phyloP scores from a whole-genome alignment of 1,140 invertebrate species.

The Leptinotarsa undecemlineata region DNA sequence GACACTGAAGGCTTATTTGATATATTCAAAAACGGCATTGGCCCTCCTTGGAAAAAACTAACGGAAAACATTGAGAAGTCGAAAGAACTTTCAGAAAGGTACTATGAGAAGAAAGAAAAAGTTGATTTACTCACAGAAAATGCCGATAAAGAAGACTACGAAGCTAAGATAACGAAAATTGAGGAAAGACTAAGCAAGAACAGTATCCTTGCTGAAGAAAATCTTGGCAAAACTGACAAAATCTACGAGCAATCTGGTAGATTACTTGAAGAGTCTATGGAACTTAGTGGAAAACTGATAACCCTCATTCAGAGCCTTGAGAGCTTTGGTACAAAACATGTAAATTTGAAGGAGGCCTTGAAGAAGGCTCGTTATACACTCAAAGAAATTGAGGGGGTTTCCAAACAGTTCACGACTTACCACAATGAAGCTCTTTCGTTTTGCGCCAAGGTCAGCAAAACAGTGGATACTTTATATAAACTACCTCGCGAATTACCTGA shows the following conservation, averaged over 20 bases:
- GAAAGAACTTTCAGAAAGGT: conserved; percentile 28
- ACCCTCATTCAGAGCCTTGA: conserved; percentile 34
- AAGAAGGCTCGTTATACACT: conserved; percentile 41
- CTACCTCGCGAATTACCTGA: conserved; percentile 23
- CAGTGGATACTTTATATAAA: conserved; percentile 33
- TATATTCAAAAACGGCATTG: conserved; percentile 45
- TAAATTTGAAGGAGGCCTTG: conserved; percentile 42
- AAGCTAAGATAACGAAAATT: conserved; percentile 38
- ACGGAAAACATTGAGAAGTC: conserved; percentile 31
- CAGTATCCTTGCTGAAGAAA: conserved; percentile 12
- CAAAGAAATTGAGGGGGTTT: conserved; percentile 38
- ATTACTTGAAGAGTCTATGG: neutral
- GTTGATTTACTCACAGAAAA: conserved; percentile 59
- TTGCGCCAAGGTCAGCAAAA: conserved; percentile 35
- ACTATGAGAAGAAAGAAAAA: conserved; percentile 53
- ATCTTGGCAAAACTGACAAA: conserved; percentile 18
- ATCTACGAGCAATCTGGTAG: conserved; percentile 12
- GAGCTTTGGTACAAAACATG: conserved; percentile 46
- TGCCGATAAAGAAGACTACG: conserved; percentile 43
- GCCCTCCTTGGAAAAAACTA: conserved; percentile 49
- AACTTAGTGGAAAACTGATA: conserved; percentile 11
- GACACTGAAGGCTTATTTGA: conserved; percentile 45
- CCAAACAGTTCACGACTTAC: conserved; percentile 30
- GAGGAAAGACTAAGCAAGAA: conserved; percentile 28
- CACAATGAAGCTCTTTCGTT: conserved; percentile 32